Conservation (phyloP, 1,140 invertebrate species). For the Anthonomus grandis region DNA sequence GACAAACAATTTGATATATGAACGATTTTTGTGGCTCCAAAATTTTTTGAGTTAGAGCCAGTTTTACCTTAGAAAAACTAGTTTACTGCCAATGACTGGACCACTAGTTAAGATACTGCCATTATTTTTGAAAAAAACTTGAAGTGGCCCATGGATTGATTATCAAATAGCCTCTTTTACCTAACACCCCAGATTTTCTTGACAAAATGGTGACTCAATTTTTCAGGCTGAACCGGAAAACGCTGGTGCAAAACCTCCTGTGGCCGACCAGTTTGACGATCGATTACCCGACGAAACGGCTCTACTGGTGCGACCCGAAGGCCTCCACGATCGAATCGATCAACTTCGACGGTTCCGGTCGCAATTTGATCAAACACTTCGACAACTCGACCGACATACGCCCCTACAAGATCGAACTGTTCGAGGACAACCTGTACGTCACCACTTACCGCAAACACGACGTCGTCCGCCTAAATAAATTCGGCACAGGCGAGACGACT, state of each 20-base stretch:
- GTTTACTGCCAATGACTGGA: no score
- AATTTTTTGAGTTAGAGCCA: no score
- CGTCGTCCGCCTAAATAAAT: conserved; percentile 69
- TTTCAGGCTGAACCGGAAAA: conserved; percentile 48
- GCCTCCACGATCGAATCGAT: conserved; percentile 64
- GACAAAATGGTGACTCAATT: no score
- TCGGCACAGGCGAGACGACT: conserved; percentile 57
- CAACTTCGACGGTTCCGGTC: conserved; percentile 63
- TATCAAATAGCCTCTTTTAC: neutral
- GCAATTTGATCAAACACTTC: conserved; percentile 58
- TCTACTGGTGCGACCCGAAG: conserved; percentile 77
- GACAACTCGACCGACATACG: conserved; percentile 47
- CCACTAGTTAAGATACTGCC: no score
- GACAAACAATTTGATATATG: no score
- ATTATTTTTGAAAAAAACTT: neutral
- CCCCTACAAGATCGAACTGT: conserved; percentile 70
- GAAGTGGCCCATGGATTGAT: neutral
- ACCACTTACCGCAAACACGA: conserved; percentile 61
- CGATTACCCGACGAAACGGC: conserved; percentile 60
- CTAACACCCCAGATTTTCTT: neutral
- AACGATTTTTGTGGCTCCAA: no score
- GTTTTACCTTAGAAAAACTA: no score
- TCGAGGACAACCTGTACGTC: conserved; percentile 69
- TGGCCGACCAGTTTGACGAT: conserved; percentile 68
- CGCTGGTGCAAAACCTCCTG: conserved; percentile 57